Conservation (phyloP, 1,140 invertebrate genomes). For the Papilio helenus region DNA sequence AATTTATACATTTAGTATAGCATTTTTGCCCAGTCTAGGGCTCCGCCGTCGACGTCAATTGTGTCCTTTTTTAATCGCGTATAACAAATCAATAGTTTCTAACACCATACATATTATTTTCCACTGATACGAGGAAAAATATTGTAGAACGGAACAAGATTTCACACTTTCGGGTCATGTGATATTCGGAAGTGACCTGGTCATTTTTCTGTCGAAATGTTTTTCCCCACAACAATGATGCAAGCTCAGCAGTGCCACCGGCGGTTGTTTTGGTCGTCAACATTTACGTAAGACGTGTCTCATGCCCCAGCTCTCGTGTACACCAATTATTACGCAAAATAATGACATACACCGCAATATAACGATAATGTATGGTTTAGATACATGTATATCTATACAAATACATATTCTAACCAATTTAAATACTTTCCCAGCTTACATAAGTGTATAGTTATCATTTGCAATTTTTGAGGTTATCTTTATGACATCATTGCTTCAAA, state of each 20-base stretch:
- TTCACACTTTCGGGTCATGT: not conserved
- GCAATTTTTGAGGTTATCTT: no score
- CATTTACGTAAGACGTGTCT: slow-evolving; percentile 14
- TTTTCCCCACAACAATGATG: slow-evolving; percentile 3
- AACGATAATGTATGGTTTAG: no score
- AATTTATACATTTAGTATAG: no score
- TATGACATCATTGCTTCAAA: no score
- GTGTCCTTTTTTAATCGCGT: not conserved
- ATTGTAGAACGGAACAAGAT: not conserved
- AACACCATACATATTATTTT: no score
- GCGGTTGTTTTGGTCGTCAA: slow-evolving; percentile 23
- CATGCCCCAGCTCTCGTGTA: not conserved
- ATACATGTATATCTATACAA: no score
- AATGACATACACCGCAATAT: not conserved
- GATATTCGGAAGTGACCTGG: slow-evolving; percentile 27
- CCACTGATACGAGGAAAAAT: not conserved
- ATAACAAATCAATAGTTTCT: not conserved
- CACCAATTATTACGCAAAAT: slow-evolving; percentile 22
- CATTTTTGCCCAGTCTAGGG: no score
- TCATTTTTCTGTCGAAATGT: no score
- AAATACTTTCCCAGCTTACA: no score
- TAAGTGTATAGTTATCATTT: no score
- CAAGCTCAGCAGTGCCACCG: not conserved
- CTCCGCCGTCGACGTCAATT: no score
- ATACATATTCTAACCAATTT: no score